Evolutionary conservation across 2,888 invertebrate genomes (phyloP), one percentile per base, ranked within the genome.

Genomic region (Ypsolopha sequella): DNA sequence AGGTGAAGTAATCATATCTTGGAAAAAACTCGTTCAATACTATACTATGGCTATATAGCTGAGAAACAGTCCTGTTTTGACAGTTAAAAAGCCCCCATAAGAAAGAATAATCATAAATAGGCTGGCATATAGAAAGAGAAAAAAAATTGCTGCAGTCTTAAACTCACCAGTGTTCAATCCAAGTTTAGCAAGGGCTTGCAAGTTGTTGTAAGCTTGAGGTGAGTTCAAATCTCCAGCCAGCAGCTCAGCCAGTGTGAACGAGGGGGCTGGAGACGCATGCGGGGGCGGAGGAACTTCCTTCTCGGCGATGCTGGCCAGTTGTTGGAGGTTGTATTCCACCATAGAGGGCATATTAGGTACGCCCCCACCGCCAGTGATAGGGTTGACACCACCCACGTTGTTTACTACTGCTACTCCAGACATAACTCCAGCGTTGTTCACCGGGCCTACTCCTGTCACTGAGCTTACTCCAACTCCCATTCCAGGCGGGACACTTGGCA

Each of bases 101-200:
- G 24, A 24, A n/a, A n/a, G n/a, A n/a, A n/a, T n/a, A n/a, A 24
- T 24, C 2, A 24, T 24, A 2, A 24, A 4, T 24, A 24, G 24
- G 24, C 24, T 24, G 24, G 24, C 8, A 46, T 34, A 34, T 2
- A 9, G 33, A 46, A 8, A 7, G 33, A 46, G 35, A 7, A 35
- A 9, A 34, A 14, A 8, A 46, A 34, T 2, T 46, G n/a, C 9
- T 24, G 33, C n/a, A 14, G n/a, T 33, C 13, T 0, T 14, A 10
- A 35, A 70, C 85, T 85, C 72, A 92, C 92, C 91, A 65, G 90
- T 88, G 64, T 89, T 90, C 50, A 92, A 76, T 66, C 95, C 95
- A 52, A 96, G 88, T 77, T 96, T 96, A 54, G 95, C 95, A 54
- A 97, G 89, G 35, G 95, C 95, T 70, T 96, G 95, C 58, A 97